Evolutionary conservation across 92 coral and sea anemone genomes (phyloP).

Genomic region (Heteractis magnifica): DNA sequence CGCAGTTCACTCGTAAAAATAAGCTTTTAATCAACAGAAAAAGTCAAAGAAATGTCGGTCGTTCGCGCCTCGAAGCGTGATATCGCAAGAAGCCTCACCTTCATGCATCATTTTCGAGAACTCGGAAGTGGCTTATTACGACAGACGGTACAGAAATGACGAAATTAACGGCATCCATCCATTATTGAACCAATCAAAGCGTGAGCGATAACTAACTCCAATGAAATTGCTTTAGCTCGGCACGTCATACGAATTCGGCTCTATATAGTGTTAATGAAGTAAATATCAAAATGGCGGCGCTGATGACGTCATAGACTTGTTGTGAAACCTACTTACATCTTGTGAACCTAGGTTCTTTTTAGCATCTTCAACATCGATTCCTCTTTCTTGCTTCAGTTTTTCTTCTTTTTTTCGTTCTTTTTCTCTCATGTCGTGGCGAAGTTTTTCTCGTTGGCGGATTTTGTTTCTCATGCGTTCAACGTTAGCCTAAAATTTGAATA

Average conservation of each 20-base stretch:
- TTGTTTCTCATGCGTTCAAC: constrained; percentile 82
- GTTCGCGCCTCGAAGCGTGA: too few species aligned
- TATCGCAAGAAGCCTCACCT: too few species aligned
- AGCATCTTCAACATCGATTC: background rate
- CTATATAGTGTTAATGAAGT: background rate
- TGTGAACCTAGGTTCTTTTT: background rate
- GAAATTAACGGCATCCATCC: too few species aligned
- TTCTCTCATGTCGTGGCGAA: constrained; percentile 74
- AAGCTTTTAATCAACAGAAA: too few species aligned
- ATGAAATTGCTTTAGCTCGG: background rate
- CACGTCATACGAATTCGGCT: background rate
- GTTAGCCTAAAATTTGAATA: constrained; percentile 45
- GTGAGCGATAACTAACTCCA: too few species aligned
- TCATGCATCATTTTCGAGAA: too few species aligned
- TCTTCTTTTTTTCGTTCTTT: constrained; percentile 65
- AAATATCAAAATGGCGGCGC: background rate
- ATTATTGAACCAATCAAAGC: too few species aligned
- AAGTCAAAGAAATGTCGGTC: too few species aligned
- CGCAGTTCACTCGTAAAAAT: too few species aligned
- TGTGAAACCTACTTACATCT: constrained; percentile 6
- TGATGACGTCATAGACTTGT: background rate
- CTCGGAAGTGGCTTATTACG: too few species aligned
- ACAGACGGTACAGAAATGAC: too few species aligned
- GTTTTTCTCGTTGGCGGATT: constrained; percentile 72
- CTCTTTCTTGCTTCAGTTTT: constrained; percentile 27